Evolutionary conservation across 2,797 vertebrate species (phyloP).

Genomic region (Erpetoichthys calabaricus): DNA sequence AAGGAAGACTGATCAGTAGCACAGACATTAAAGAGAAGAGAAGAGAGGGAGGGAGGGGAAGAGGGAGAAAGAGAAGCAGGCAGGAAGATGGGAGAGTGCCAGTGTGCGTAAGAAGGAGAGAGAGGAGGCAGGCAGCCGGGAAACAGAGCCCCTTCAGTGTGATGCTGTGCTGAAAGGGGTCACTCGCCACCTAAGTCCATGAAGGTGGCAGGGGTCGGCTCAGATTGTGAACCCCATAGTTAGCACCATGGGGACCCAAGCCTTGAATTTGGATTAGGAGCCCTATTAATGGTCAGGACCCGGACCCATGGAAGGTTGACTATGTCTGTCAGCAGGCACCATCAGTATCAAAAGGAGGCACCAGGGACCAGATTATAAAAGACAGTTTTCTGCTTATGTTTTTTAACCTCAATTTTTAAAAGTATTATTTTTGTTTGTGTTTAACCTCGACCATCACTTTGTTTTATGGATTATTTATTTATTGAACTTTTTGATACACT

Average conservation of each 20-base stretch:
- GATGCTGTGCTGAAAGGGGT: background rate
- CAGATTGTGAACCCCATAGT: background rate
- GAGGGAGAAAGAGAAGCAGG: background rate
- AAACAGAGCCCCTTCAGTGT: background rate
- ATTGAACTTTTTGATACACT: too few species aligned
- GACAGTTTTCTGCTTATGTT: too few species aligned
- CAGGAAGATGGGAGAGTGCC: background rate
- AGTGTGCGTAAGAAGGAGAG: background rate
- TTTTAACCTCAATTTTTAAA: too few species aligned
- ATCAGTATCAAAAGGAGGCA: too few species aligned
- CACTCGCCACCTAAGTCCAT: background rate
- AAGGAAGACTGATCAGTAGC: background rate
- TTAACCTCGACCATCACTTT: too few species aligned
- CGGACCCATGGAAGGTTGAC: background rate
- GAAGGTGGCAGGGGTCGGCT: background rate
- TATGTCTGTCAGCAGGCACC: background rate
- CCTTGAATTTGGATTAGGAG: background rate
- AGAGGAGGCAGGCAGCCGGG: background rate
- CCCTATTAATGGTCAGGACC: background rate
- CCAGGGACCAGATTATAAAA: too few species aligned
- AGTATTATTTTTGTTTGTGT: too few species aligned
- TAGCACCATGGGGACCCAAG: background rate
- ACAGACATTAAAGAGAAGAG: too few species aligned
- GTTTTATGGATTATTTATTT: too few species aligned
- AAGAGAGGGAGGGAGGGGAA: background rate